Base-by-base conservation (phyloP, 2,888 invertebrate species). In the Cataglyphis livida region DNA sequence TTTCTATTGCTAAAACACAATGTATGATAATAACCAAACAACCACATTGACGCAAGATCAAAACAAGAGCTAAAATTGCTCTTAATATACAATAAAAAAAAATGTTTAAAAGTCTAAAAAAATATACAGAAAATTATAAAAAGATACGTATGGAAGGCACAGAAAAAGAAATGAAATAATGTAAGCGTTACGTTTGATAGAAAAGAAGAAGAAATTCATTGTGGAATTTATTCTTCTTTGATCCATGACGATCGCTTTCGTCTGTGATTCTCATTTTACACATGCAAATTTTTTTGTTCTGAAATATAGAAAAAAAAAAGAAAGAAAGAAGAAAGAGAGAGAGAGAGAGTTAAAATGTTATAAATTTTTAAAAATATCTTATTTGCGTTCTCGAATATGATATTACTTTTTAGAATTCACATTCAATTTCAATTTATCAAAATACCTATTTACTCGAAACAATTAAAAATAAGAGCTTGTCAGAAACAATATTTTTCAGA, bases 181-280 rank as follows among this genome's bases (percentile, higher is more conserved):
- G 2, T 51, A 51, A 51, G 7, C 44, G 15, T 51, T 18, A 51
- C 7, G 7, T 0, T 51, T 51, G 7, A n/a, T n/a, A 51, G 7
- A 2, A 51, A 51, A 51, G 18, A 51, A 6, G 7, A n/a, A 51
- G n/a, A 18, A 44, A 44, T 12, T 44, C 3, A 44, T 44, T 35
- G 6, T 35, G 32, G 15, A 75, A 82, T 75, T 82, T 35, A 75
- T 65, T 75, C 35, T 57, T n/a, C 25, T 44, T 64, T 28, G 65
- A 28, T 57, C 51, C 57, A 57, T 18, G 5, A 28, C 44, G 0
- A 75, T 82, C 32, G 54, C 59, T 59, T 76, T 35, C 65, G 28
- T 65, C 35, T 28, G n/a, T 59, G 18, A 51, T 57, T 59, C n/a
- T 21, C 41, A 68, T 28, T 41, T 78, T 68, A 76, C 41, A 18